Evolutionary conservation across 2,797 vertebrate species (phyloP).

Genomic region (Iguana delicatissima): DNA sequence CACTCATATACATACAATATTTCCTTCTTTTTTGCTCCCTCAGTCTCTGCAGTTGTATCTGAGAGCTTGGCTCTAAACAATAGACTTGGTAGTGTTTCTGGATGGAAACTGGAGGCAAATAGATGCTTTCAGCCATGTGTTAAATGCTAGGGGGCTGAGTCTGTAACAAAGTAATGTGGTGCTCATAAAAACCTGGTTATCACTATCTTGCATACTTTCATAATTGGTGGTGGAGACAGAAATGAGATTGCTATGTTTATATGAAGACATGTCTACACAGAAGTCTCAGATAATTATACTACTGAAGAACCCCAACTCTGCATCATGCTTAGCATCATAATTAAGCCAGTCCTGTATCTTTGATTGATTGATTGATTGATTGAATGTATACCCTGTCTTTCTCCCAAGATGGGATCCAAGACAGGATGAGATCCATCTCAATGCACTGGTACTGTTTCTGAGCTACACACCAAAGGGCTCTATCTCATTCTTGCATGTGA

Average conservation of each 20-base stretch:
- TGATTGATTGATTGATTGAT: rapidly evolving
- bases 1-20: too few species aligned
- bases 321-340: neutral
- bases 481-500: neutral
- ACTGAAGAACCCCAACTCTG: neutral
- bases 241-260: neutral
- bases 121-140: too few species aligned
- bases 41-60: too few species aligned
- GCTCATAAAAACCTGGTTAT: neutral
- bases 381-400: too few species aligned
- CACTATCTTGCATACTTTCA: neutral
- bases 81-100: too few species aligned
- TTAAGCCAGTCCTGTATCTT: neutral
- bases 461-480: neutral
- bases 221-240: too few species aligned
- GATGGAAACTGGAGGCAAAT: too few species aligned
- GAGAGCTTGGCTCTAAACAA: too few species aligned
- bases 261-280: neutral
- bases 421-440: too few species aligned
- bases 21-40: too few species aligned
- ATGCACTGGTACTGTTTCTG: conserved; percentile 14
- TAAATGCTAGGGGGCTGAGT: too few species aligned
- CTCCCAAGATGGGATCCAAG: rapidly evolving
- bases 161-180: neutral
- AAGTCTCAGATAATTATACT: neutral